Evolutionary conservation across 1,140 invertebrate genomes (phyloP).

Genomic region (Harpegnathos saltator): DNA sequence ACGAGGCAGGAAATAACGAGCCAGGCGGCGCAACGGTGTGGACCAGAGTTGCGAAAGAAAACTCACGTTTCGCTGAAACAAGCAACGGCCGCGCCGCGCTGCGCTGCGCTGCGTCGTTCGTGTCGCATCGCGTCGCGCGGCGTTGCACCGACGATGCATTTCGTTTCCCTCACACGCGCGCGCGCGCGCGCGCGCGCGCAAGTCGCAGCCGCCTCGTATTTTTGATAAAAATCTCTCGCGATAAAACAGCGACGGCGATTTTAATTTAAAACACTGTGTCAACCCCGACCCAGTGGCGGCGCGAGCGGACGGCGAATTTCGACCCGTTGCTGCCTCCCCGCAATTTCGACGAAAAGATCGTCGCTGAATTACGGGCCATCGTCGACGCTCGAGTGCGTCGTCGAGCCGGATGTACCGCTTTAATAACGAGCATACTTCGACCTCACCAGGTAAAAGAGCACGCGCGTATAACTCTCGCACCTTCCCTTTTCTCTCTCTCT

Average conservation of each 20-base stretch:
- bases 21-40: neutral
- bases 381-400: conserved; percentile 22
- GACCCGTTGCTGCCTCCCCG: conserved; percentile 5
- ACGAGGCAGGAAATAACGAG: conserved; percentile 59
- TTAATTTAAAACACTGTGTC: conserved; percentile 51
- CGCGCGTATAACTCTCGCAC: neutral
- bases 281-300: neutral
- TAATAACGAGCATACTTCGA: conserved; percentile 40
- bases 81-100: neutral
- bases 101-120: neutral
- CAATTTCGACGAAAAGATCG: conserved; percentile 46
- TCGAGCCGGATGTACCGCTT: conserved; percentile 33
- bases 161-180: too few relatives aligned
- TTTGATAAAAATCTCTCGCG: conserved; percentile 41
- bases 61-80: conserved; percentile 42
- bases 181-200: too few relatives aligned
- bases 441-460: conserved; percentile 36
- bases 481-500: neutral
- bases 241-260: conserved; percentile 39
- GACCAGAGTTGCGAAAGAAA: conserved; percentile 24
- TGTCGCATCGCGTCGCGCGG: conserved; percentile 5
- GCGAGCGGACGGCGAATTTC: conserved; percentile 18
- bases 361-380: conserved; percentile 28
- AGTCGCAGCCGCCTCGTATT: conserved; percentile 24
- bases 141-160: conserved; percentile 33